A percentile compares a stretch with the other conserved stretches of the same genome.
These are phyloP conservation scores for Candoia aspera DNA, from an alignment of 2,113 vertebrate genomes.

Conservation along the genomic window DNA sequence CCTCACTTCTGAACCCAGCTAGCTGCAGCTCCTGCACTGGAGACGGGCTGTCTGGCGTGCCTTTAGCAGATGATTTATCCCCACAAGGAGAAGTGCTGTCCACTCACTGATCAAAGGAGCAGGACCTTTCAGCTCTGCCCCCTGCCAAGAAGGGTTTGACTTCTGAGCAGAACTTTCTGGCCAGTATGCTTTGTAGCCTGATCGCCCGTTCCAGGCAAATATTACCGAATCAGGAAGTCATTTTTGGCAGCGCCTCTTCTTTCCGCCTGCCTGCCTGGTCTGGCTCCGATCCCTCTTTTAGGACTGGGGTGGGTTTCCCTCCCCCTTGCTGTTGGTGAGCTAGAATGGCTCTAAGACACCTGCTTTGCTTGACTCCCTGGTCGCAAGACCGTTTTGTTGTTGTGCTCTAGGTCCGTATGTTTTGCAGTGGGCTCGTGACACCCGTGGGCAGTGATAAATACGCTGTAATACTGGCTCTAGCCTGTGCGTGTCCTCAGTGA, in stretches of 20 bases:
- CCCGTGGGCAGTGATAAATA: background rate
- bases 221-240: background rate
- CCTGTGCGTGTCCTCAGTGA: background rate
- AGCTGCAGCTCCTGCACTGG: background rate
- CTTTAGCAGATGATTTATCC: background rate
- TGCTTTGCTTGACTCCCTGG: background rate
- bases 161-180: background rate
- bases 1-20: background rate
- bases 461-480: background rate
- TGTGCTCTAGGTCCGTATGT: constrained; percentile 31
- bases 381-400: background rate
- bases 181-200: background rate
- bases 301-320: background rate
- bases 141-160: background rate
- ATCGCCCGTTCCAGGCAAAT: background rate
- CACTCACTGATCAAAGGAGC: background rate
- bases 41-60: background rate
- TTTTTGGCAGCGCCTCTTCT: background rate
- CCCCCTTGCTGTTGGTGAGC: background rate
- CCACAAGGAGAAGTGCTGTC: background rate
- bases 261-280: background rate
- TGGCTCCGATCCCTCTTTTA: background rate
- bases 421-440: constrained; percentile 22
- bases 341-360: background rate
- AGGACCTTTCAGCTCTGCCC: background rate